Base-by-base conservation (phyloP, 2,113 vertebrate species). In the Eurystomus gularis region DNA sequence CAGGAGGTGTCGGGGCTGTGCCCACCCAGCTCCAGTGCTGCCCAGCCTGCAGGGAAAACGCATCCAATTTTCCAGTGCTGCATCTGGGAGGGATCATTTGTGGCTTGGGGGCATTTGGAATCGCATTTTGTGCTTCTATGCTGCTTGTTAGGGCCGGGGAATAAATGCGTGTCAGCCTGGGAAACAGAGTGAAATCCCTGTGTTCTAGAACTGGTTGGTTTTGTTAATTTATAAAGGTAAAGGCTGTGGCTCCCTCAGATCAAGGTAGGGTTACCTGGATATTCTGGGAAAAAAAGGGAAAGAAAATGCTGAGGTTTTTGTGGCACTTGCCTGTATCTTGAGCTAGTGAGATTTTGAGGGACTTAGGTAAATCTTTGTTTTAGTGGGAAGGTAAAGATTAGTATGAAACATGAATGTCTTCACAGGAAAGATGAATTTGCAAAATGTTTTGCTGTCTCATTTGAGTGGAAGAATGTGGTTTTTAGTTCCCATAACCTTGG, bases 391-490 rank as follows among this genome's bases (percentile, higher is more conserved):
- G 14, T 42, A 24, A 52, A 77, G 49, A 64, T 94, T 26, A 39
- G 31, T 54, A 21, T 80, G 71, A 57, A 82, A 65, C 78, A 37
- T 11, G 33, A 90, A 42, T 2, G 3, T 72, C 80, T 82, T 86
- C 17, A 9, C 44, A 48, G 61, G 61, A 71, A 86, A 90, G 76
- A 88, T 90, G 86, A 95, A 86, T 88, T 48, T 88, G 86, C 82
- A 92, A 54, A 92, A 75, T 68, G 61, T 86, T 96, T 78, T 82
- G 77, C 87, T 91, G 69, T 96, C 69, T 93, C 57, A 57, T 60
- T 90, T 75, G 65, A 90, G 64, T 88, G 46, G 72, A 84, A 92
- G 80, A 77, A 83, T 86, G 77, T 92, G 95, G 88, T 40, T 94
- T 91, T 78, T 61, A 37, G 82, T 91, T 92, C 88, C 88, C 88